Conservation (phyloP, 2,797 vertebrate genomes). For the Aulostomus chinensis region DNA sequence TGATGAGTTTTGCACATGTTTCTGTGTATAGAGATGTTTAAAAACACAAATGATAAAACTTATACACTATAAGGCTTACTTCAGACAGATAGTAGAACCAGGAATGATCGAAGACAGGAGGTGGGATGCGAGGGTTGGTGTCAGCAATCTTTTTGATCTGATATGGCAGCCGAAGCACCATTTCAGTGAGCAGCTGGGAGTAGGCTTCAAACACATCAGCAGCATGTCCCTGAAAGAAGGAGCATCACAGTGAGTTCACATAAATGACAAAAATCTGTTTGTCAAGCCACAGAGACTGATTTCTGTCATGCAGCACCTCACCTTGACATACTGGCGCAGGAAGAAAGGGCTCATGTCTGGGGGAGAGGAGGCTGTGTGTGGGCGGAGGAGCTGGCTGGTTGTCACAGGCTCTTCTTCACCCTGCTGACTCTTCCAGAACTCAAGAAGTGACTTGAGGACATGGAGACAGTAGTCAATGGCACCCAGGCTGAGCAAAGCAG, state of each 20-base stretch:
- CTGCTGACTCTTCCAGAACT: constrained; percentile 98
- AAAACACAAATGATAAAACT: neutral
- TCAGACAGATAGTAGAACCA: constrained; percentile 99
- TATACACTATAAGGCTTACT: constrained; percentile 65
- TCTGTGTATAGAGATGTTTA: neutral
- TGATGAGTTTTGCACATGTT: too few relatives aligned
- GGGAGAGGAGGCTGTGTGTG: constrained; percentile 93
- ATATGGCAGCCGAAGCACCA: constrained; percentile 96
- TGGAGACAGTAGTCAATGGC: constrained; percentile 97
- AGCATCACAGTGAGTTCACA: constrained; percentile 1
- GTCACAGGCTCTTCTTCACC: constrained; percentile 93
- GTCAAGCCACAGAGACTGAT: neutral
- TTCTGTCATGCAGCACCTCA: constrained; percentile 79
- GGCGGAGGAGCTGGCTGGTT: constrained; percentile 93
- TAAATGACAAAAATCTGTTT: neutral
- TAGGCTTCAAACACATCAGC: constrained; percentile 99
- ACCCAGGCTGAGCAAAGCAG: constrained; percentile 92
- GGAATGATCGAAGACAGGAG: constrained; percentile 96
- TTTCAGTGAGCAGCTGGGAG: constrained; percentile 97
- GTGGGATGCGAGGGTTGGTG: constrained; percentile 92
- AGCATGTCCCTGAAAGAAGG: constrained; percentile 88
- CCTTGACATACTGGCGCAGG: constrained; percentile 98
- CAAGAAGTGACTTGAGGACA: constrained; percentile 93
- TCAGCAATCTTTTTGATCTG: constrained; percentile 99
- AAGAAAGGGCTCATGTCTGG: constrained; percentile 99